These are phyloP conservation scores for Digitonthophagus gazella DNA, from an alignment of 2,888 invertebrate species.

Conservation along the genomic window DNA sequence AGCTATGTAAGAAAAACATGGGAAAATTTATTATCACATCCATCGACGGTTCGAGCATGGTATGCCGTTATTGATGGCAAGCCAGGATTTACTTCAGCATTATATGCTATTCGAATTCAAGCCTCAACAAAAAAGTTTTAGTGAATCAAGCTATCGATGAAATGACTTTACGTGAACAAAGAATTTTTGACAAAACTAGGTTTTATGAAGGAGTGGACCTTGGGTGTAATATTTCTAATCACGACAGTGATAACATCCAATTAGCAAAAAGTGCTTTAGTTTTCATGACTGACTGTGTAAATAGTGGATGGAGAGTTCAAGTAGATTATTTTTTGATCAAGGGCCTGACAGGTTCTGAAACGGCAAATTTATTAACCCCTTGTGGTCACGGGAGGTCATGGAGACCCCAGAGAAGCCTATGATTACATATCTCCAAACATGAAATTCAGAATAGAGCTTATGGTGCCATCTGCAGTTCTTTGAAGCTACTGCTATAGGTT, in stretches of 20 bases:
- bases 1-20: slow-evolving; percentile 5
- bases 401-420: too few relatives aligned
- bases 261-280: slow-evolving; percentile 36
- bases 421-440: too few relatives aligned
- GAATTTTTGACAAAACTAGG: slow-evolving; percentile 8
- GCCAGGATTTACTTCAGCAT: slow-evolving; percentile 11
- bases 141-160: slow-evolving; percentile 35
- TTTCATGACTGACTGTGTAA: slow-evolving; percentile 35
- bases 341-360: slow-evolving; percentile 23
- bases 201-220: slow-evolving; percentile 32
- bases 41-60: slow-evolving; percentile 12
- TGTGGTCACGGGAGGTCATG: too few relatives aligned
- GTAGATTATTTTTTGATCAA: slow-evolving; percentile 35
- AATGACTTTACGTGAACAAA: slow-evolving; percentile 17
- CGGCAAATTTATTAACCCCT: slow-evolving; percentile 30
- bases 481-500: too few relatives aligned
- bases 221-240: slow-evolving; percentile 25
- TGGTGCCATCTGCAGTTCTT: too few relatives aligned
- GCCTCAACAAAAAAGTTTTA: slow-evolving; percentile 1
- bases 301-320: slow-evolving; percentile 35
- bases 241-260: slow-evolving; percentile 22
- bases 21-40: slow-evolving; percentile 20
- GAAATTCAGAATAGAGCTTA: too few relatives aligned
- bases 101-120: slow-evolving; percentile 31
- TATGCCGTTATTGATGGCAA: slow-evolving; percentile 14